Base-by-base conservation (phyloP, 2,797 vertebrate genomes). In the Acanthornis magna region DNA sequence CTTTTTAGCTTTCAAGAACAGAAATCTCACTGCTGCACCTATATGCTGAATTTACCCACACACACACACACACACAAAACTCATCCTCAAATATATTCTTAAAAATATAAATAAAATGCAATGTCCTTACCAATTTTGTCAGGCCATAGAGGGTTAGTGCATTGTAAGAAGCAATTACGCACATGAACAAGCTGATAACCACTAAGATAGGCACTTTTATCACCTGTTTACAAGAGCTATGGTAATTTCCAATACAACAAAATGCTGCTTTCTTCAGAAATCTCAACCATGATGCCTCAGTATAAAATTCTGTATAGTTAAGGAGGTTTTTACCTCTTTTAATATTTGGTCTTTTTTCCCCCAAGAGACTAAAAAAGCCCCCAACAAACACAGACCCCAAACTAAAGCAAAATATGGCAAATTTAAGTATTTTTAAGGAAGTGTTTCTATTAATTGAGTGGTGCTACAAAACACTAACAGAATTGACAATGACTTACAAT, bases 181-280 rank as follows among this genome's bases (percentile, higher is more conserved):
- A 98, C 94, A 97, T 97, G 96, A 98, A 96, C 96, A 98, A 98
- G 95, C 93, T 97, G 98, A 98, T 98, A 98, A 97, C 90, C 96
- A 97, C 96, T 70, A 92, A 98, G 97, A 98, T 60, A 96, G 96
- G 80, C 84, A 94, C 87, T 98, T 98, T 98, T 98, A 98, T 98
- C 97, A 96, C 86, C 79, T 95, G 61, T 96, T 97, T 97, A 96
- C 88, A 97, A 97, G 97, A 97, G 95, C 97, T 97, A 93, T 88
- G 93, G 91, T 96, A 96, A 97, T 97, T 97, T 98, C 91, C 66
- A 91, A 13, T 71, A 27, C 11, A 72, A 97, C 9, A 82, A 98
- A 98, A 95, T 96, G 97, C 98, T 98, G 25, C 50, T 83, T 81
- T 79, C 81, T 60, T 78, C 70, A 61, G 67, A 96, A 95, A 94